A percentile compares a stretch with the other conserved stretches of the same genome.
phyloP scores from a whole-genome alignment of 2,888 invertebrate species.

The Cataglyphis rosenhaueri region DNA sequence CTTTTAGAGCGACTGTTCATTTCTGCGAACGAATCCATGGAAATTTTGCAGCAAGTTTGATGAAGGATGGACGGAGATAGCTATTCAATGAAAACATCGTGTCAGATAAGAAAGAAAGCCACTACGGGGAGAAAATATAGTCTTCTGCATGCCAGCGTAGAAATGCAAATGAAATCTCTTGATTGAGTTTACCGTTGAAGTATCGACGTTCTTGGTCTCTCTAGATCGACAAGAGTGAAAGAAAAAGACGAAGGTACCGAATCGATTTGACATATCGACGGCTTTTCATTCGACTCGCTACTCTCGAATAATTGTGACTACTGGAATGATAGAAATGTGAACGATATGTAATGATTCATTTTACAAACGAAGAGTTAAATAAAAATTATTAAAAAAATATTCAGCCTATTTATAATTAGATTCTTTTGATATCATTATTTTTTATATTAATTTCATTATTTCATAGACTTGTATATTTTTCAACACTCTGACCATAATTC shows the following conservation, averaged over 20 bases:
- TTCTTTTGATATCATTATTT: not conserved
- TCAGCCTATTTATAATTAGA: slow-evolving; percentile 1
- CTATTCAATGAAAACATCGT: slow-evolving; percentile 42
- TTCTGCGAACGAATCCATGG: slow-evolving; percentile 19
- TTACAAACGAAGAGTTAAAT: slow-evolving; percentile 14
- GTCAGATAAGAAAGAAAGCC: slow-evolving; percentile 59
- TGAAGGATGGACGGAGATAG: not conserved
- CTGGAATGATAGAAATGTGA: slow-evolving; percentile 59
- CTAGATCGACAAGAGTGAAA: slow-evolving; percentile 23
- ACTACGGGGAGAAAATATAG: slow-evolving; percentile 34
- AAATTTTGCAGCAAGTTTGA: slow-evolving; percentile 5
- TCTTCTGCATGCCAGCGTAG: slow-evolving; percentile 54
- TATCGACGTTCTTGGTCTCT: slow-evolving; percentile 48
- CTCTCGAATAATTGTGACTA: slow-evolving; percentile 67
- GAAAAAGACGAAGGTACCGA: slow-evolving; percentile 56
- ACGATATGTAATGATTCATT: slow-evolving; percentile 54
- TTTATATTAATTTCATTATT: not conserved
- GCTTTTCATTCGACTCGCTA: slow-evolving; percentile 64
- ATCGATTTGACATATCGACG: slow-evolving; percentile 73
- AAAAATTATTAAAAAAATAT: not conserved
- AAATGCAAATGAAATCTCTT: slow-evolving; percentile 74
- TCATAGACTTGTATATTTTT: not conserved
- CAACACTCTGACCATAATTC: not conserved
- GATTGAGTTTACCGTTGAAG: slow-evolving; percentile 71
- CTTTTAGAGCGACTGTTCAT: slow-evolving; percentile 28